These are phyloP conservation scores for Corbicula japonica DNA, from an alignment of 2,888 invertebrate species.

Conservation along the genomic window DNA sequence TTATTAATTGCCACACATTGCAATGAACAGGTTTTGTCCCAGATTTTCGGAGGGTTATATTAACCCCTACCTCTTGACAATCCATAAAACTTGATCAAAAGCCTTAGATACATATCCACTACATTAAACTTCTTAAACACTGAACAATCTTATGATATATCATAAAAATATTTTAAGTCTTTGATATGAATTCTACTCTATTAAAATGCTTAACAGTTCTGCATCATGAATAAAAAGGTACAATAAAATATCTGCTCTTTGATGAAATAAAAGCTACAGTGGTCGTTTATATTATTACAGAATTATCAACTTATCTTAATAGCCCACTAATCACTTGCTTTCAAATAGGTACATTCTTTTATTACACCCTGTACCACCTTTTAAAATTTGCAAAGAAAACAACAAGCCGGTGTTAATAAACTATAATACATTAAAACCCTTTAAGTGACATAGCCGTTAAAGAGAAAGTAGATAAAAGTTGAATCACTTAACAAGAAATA, in stretches of 20 bases:
- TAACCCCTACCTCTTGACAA: too few relatives aligned
- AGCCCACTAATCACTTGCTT: conserved; percentile 14
- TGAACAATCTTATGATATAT: conserved; percentile 3
- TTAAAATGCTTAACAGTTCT: background rate
- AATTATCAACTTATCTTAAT: conserved; percentile 25
- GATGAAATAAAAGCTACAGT: conserved; percentile 12
- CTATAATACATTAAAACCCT: conserved; percentile 6
- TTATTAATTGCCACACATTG: too few relatives aligned
- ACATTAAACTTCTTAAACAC: too few relatives aligned
- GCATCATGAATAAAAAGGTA: conserved; percentile 6
- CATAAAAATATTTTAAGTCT: background rate
- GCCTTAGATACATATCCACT: too few relatives aligned
- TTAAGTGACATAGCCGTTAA: conserved; percentile 11
- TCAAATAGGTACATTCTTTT: background rate
- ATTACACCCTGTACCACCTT: background rate
- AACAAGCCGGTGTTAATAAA: background rate
- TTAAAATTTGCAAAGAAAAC: conserved; percentile 18
- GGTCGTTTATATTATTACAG: conserved; percentile 10
- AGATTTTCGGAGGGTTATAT: too few relatives aligned
- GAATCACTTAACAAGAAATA: background rate
- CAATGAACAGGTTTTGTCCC: too few relatives aligned
- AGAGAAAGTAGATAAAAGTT: conserved; percentile 5
- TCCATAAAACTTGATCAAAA: too few relatives aligned
- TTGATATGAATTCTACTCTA: background rate
- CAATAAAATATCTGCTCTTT: conserved; percentile 13